Percentiles rank a stretch among this genome's conserved stretches.
phyloP scores from a whole-genome alignment of 2,797 vertebrate genomes.

The Acanthurus leucopareius region DNA sequence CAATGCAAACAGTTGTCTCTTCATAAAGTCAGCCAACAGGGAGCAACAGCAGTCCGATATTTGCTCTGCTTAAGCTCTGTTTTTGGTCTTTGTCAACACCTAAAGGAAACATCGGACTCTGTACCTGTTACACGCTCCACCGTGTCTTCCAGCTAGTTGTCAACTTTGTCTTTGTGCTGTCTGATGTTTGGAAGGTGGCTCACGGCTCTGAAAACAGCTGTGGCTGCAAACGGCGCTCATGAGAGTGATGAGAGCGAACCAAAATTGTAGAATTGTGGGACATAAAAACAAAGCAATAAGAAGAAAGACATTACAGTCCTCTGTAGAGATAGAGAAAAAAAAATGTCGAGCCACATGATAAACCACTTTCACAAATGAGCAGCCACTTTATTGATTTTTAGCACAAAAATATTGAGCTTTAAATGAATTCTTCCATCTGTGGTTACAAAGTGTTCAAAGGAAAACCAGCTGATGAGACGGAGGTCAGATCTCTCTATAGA shows the following conservation, averaged over 20 bases:
- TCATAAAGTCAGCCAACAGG: neutral
- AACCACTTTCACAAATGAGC: neutral
- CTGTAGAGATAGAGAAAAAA: neutral
- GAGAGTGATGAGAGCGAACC: neutral
- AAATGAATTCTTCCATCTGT: slow-evolving; percentile 1
- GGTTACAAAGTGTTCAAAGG: neutral
- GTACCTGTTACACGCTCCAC: neutral
- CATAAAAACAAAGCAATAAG: neutral
- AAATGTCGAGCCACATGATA: neutral
- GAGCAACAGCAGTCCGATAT: too few relatives aligned
- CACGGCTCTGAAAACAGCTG: neutral
- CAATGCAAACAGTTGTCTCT: neutral
- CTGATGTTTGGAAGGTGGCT: too few relatives aligned
- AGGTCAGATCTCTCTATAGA: neutral
- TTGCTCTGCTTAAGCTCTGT: too few relatives aligned
- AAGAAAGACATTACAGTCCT: neutral
- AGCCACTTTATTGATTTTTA: neutral
- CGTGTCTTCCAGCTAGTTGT: neutral
- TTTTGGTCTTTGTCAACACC: neutral
- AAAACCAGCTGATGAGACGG: neutral
- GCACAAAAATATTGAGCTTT: neutral
- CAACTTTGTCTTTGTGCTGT: too few relatives aligned
- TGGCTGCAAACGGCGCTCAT: neutral
- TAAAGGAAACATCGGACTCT: neutral
- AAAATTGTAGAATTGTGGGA: neutral